Evolutionary conservation across 2,797 vertebrate genomes (phyloP), one percentile per base, ranked within the genome.

Genomic region (Linurgus olivaceus): DNA sequence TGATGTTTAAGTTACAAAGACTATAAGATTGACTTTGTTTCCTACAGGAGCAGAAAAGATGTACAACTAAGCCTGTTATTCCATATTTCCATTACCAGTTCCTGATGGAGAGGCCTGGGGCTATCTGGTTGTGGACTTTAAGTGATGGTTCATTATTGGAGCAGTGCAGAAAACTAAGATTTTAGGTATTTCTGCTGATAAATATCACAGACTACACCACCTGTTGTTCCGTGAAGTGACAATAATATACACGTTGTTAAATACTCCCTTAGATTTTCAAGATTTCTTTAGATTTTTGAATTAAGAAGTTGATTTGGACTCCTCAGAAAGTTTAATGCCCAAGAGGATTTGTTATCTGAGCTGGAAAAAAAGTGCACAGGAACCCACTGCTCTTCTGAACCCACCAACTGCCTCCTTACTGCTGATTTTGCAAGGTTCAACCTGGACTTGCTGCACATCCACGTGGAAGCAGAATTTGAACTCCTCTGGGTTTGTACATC

Each of bases 381-480:
- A 89, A 86, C 48, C 14, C 44, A 59, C 7, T 89, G 74, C 52
- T 92, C 35, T 89, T 59, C 88, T 92, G 93, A 91, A 93, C 81
- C 61, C n/a, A 55, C 37, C 42, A 73, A 65, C 29, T 29, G 40
- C 44, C 37, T 70, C 59, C 62, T 84, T 84, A 45, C 37, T 91
- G 94, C 87, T 95, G 93, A 93, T 93, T 95, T 76, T 90, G 93
- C 93, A 96, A 84, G 76, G 76, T 90, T 88, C 67, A 76, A 92
- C 5, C 7, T 73, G 62, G 33, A 59, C 40, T 90, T 89, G 61
- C 65, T 95, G 67, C 62, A 79, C 63, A 82, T 95, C 90, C 67
- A 96, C 68, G 90, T 95, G 94, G 96, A 96, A 95, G 95, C 63
- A 96, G 90, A 95, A 94, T 96, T 95, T 96, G 94, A 89, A 96